Evolutionary conservation across 2,888 invertebrate genomes (phyloP).

Genomic region (Lithophane semibrunnea): DNA sequence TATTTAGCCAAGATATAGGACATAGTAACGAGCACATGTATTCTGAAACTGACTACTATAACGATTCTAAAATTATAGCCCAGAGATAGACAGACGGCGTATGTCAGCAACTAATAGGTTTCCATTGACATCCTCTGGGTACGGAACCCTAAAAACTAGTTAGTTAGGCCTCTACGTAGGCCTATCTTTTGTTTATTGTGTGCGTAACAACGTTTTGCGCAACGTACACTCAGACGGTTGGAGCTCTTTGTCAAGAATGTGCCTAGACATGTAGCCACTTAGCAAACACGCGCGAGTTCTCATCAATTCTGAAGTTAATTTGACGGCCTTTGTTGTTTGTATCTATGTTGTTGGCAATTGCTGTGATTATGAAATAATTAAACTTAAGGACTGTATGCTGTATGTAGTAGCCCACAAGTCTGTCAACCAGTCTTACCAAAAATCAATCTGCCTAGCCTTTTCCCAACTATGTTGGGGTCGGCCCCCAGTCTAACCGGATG

Average conservation of each 20-base stretch:
- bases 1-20: background rate
- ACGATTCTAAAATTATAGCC: too few species aligned
- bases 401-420: too few species aligned
- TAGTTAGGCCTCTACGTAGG: slow-evolving; percentile 27
- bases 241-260: slow-evolving; percentile 5
- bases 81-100: background rate
- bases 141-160: slow-evolving; percentile 18
- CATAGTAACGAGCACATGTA: too few species aligned
- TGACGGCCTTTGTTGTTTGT: background rate
- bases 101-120: too few species aligned
- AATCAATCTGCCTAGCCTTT: too few species aligned
- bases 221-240: background rate
- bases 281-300: slow-evolving; percentile 11
- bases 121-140: background rate
- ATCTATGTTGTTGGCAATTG: background rate
- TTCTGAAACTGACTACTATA: background rate
- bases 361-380: background rate
- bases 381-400: background rate
- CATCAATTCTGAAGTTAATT: slow-evolving; percentile 26
- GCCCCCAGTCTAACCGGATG: too few species aligned
- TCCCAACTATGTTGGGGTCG: too few species aligned
- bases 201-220: slow-evolving; percentile 10
- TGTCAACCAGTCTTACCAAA: too few species aligned
- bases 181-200: slow-evolving; percentile 10
- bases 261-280: slow-evolving; percentile 17